Evolutionary conservation across 2,113 vertebrate species (phyloP).

Genomic region (Camelus dromedarius): DNA sequence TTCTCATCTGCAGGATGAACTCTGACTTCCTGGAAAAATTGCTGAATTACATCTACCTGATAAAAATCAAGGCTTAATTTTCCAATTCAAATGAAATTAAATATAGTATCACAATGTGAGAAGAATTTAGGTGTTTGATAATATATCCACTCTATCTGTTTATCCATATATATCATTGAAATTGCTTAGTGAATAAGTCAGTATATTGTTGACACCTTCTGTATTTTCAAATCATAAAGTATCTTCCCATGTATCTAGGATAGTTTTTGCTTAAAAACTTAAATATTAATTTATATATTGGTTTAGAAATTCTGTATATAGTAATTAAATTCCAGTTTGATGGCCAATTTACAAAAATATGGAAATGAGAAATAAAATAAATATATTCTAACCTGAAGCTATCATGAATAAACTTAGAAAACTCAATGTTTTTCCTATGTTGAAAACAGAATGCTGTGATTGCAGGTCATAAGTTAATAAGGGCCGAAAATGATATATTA

Average conservation of each 20-base stretch:
- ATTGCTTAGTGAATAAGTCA: not conserved
- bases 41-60: not conserved
- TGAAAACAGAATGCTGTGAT: not conserved
- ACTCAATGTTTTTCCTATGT: not conserved
- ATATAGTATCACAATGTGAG: not conserved
- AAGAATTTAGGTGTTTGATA: not conserved
- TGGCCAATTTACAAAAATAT: not conserved
- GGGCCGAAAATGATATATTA: not conserved
- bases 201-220: not conserved
- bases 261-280: not conserved
- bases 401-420: not conserved
- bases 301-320: not conserved
- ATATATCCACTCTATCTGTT: not conserved
- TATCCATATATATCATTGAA: not conserved
- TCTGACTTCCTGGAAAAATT: not conserved
- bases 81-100: not conserved
- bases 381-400: not conserved
- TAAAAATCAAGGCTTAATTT: not conserved
- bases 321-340: not conserved
- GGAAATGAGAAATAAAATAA: not conserved
- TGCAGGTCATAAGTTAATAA: not conserved
- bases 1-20: not conserved
- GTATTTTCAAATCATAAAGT: not conserved
- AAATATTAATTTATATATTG: not conserved
- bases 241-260: not conserved